Percentiles rank a stretch among this genome's conserved stretches.
Evolutionary conservation across 2,888 invertebrate genomes (phyloP).

Genomic region (Scaptomyza cyrtandrae): DNA sequence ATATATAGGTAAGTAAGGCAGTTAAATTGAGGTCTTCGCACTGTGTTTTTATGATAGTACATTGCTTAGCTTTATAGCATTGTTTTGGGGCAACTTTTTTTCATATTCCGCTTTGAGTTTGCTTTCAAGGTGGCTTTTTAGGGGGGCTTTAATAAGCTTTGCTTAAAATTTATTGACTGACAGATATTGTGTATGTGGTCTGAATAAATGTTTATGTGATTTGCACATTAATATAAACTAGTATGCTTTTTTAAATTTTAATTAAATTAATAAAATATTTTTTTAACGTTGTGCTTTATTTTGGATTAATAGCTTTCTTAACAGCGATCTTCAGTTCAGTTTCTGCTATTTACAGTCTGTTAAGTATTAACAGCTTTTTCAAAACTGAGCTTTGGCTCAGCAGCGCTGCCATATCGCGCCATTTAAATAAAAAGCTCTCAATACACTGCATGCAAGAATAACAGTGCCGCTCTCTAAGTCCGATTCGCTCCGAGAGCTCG

Average conservation of each 20-base stretch:
- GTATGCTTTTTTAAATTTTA: background rate
- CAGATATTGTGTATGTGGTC: background rate
- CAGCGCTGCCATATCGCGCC: slow-evolving; percentile 19
- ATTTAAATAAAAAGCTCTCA: slow-evolving; percentile 33
- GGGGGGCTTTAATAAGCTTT: background rate
- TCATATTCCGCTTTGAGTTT: slow-evolving; percentile 12
- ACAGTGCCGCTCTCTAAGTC: slow-evolving; percentile 1
- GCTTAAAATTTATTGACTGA: background rate
- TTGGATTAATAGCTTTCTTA: background rate
- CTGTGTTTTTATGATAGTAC: slow-evolving; percentile 25
- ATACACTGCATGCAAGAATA: slow-evolving; percentile 35
- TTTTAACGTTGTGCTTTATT: too few species aligned
- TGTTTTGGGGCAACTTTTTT: slow-evolving; percentile 20
- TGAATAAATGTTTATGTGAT: background rate
- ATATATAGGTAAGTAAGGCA: background rate
- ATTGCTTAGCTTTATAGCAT: slow-evolving; percentile 9
- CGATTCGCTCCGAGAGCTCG: background rate
- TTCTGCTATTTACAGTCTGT: background rate
- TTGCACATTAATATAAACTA: background rate
- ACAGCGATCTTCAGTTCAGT: slow-evolving; percentile 32
- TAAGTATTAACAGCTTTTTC: background rate
- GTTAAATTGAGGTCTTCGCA: slow-evolving; percentile 48
- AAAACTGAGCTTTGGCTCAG: background rate
- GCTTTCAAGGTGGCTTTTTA: slow-evolving; percentile 39
- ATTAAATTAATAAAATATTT: background rate